Evolutionary conservation across 1,140 invertebrate species (phyloP).

Genomic region (Dreissena polymorpha): DNA sequence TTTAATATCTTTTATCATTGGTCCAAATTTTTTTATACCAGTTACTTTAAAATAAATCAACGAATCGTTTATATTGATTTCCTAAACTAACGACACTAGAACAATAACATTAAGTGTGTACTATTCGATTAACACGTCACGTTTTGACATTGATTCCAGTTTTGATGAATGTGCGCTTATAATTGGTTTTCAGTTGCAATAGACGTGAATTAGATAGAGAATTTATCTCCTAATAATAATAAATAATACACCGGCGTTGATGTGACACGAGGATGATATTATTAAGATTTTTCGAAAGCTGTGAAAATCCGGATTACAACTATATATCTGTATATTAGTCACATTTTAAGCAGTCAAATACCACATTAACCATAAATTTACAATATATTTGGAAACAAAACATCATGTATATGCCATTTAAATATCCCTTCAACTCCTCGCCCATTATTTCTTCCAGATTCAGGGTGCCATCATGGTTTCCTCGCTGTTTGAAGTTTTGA

Average conservation of each 20-base stretch:
- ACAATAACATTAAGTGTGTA: too few species aligned
- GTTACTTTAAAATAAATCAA: too few species aligned
- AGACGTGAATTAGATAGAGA: too few species aligned
- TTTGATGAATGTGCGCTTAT: too few species aligned
- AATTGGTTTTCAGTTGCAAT: too few species aligned
- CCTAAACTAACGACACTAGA: too few species aligned
- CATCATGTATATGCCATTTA: background rate
- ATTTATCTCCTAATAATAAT: too few species aligned
- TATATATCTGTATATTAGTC: background rate
- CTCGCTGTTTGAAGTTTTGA: conserved; percentile 69
- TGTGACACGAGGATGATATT: background rate
- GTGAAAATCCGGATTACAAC: background rate
- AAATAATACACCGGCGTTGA: background rate
- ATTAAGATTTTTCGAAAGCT: background rate
- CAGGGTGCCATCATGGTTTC: conserved; percentile 73
- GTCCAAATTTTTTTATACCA: too few species aligned
- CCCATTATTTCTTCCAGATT: conserved; percentile 55
- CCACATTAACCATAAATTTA: background rate
- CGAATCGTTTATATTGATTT: too few species aligned
- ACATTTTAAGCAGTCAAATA: background rate
- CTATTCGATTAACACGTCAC: too few species aligned
- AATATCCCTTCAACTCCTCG: background rate
- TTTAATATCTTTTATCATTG: too few species aligned
- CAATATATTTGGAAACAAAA: background rate
- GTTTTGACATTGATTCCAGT: too few species aligned